These are phyloP conservation scores for Leptothorax acervorum DNA, from an alignment of 2,888 invertebrate genomes.

Conservation along the genomic window DNA sequence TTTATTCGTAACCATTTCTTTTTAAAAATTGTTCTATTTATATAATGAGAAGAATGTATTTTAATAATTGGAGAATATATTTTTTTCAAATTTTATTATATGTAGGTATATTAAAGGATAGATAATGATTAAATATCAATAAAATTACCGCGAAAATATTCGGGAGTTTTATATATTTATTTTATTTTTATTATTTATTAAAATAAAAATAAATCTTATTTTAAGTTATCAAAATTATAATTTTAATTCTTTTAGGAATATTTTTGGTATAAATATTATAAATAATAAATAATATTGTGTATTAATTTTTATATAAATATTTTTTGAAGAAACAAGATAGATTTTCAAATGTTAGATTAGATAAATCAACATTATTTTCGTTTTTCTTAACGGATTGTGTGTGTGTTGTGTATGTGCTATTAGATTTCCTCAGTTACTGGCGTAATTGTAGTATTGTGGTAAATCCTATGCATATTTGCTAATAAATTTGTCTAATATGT, in stretches of 20 bases:
- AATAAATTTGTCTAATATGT: conserved; percentile 47
- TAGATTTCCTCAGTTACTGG: conserved; percentile 51
- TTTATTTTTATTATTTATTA: too few species aligned
- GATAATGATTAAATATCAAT: neutral
- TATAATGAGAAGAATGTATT: neutral
- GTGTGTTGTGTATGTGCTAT: neutral
- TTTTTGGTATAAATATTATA: too few species aligned
- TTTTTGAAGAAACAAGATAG: too few species aligned
- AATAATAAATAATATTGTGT: too few species aligned
- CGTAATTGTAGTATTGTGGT: neutral
- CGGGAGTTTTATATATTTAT: too few species aligned
- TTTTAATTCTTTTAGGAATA: too few species aligned
- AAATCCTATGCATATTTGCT: neutral
- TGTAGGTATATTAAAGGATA: neutral
- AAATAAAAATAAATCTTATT: too few species aligned
- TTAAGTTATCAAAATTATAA: too few species aligned
- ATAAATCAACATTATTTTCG: neutral
- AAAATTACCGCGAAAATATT: neutral
- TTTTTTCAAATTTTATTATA: neutral
- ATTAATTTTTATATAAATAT: too few species aligned
- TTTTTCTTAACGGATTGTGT: neutral
- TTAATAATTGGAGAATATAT: neutral
- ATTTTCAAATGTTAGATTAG: too few species aligned
- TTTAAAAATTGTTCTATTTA: too few species aligned
- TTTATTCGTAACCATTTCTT: neutral